Evolutionary conservation across 30 jellyfish, hydroid and myxozoan species (phyloP), one percentile per base, ranked within the genome.

Genomic region (Cassiopea xamachana): DNA sequence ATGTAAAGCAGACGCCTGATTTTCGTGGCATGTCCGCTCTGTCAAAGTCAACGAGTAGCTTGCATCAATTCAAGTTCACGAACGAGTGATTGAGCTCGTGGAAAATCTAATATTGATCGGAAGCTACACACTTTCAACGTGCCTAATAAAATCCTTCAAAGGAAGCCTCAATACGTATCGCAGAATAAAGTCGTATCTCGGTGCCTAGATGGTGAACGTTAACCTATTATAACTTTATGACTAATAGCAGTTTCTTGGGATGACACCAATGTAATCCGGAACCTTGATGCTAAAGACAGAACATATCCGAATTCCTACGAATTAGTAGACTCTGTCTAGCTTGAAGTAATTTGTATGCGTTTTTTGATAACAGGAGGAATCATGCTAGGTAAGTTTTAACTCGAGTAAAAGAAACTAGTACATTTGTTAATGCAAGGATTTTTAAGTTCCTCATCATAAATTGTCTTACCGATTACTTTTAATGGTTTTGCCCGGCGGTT

Each of bases 81-180:
- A 51, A 2, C 80, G 80, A 71, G 43, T 71, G n/a, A 71, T 71
- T 71, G 17, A 71, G 27, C 77, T 16, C 45, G 27, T 68, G 77
- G 51, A 71, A 44, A 51, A 71, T 71, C 80, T 4, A 16, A 18
- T 71, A 44, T 71, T 71, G 80, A 71, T 39, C 50, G 80, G 27
- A 62, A 71, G 27, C 80, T 51, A 71, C 14, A 71, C 18, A 27
- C 6, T 44, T 1, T 27, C 51, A 39, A 7, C 80, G 48, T 62
- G 14, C 14, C 74, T 62, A 62, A 27, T 62, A 62, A 62, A 62
- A 62, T 62, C 74, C 74, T 17, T 62, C 43, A 17, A 62, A 62
- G 74, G 14, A 62, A 14, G 4, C 19, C 19, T 62, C 27, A 62
- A 14, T 13, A 3, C 19, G 74, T 62, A 17, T 4, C 27, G 74